phyloP scores from a whole-genome alignment of 1,140 invertebrate genomes.

The Neoseiulus cucumeris region DNA sequence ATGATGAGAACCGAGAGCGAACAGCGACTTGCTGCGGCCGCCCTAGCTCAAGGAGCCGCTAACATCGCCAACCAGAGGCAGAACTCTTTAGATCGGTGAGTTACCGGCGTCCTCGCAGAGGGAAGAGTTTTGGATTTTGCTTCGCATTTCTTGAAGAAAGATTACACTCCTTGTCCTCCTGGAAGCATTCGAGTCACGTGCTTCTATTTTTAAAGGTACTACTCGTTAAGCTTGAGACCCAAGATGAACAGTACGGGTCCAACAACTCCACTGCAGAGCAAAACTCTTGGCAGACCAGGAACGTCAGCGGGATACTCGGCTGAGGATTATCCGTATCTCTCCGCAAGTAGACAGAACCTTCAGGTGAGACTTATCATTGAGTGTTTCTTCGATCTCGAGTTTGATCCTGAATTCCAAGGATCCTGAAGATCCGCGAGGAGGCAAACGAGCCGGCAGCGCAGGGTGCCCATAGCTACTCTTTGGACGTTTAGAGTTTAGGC shows the following conservation, averaged over 20 bases:
- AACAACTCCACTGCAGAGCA: not conserved
- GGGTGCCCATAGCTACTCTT: no score
- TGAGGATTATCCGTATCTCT: slow-evolving; percentile 4
- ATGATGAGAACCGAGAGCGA: slow-evolving; percentile 6
- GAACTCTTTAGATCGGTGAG: slow-evolving; percentile 1
- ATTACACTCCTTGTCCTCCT: no score
- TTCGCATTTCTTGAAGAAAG: no score
- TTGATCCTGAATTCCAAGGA: no score
- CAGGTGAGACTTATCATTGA: not conserved
- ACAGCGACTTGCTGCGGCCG: slow-evolving; percentile 22
- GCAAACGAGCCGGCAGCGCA: no score
- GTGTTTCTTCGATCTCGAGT: no score
- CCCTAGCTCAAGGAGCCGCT: slow-evolving; percentile 37
- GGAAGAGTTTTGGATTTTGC: no score
- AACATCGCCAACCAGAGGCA: slow-evolving; percentile 1
- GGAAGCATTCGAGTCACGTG: no score
- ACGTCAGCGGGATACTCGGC: slow-evolving; percentile 1
- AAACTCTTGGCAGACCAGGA: not conserved
- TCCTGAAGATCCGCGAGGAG: no score
- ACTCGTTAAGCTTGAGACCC: not conserved
- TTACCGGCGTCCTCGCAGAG: no score
- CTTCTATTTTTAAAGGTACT: not conserved
- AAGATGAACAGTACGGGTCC: not conserved
- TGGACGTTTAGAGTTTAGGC: no score
- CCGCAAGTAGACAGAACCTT: slow-evolving; percentile 1